These are phyloP conservation scores for Clamator glandarius DNA, from an alignment of 2,797 vertebrate genomes.

Conservation along the genomic window DNA sequence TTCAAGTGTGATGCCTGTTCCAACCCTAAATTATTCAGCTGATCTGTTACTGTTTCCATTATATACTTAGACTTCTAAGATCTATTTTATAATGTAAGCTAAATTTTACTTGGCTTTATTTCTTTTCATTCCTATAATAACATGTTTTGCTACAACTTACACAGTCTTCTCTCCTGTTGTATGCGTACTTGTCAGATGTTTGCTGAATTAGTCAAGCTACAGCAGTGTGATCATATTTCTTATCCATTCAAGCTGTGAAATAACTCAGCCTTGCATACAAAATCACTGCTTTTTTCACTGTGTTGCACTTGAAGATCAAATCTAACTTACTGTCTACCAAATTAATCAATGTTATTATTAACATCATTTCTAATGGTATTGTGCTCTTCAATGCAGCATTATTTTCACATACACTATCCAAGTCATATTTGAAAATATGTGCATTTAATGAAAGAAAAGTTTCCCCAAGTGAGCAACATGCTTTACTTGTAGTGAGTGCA, in stretches of 20 bases:
- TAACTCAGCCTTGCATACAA: neutral
- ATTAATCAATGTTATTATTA: neutral
- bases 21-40: slow-evolving; percentile 2
- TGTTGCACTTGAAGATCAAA: neutral
- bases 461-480: neutral
- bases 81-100: neutral
- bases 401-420: neutral
- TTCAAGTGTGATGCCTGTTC: neutral
- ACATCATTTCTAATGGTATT: neutral
- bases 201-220: neutral
- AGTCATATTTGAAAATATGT: neutral
- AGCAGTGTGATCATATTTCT: neutral
- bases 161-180: neutral
- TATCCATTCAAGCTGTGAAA: neutral
- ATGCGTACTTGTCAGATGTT: neutral
- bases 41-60: neutral
- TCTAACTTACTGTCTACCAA: neutral
- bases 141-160: neutral
- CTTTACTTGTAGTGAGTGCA: fast-evolving
- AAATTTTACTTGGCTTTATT: neutral
- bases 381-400: neutral
- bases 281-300: neutral
- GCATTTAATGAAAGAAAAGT: neutral
- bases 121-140: neutral
- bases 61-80: neutral